A percentile compares a stretch with the other conserved stretches of the same genome.
These are phyloP conservation scores for Esox lucius DNA, from an alignment of 2,797 vertebrate genomes.

Conservation along the genomic window DNA sequence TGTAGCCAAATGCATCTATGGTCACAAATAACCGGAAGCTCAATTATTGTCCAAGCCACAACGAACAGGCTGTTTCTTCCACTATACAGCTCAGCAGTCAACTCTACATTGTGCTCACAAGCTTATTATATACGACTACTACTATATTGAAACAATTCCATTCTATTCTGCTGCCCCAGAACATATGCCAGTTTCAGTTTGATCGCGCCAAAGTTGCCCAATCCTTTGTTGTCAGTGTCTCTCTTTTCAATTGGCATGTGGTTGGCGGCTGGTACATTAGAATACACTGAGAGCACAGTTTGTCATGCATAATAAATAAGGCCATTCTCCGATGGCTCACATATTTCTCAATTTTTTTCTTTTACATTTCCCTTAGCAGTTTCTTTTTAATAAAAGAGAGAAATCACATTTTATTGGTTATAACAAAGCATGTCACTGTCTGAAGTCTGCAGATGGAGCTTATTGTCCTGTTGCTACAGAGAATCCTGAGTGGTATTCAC, in stretches of 20 bases:
- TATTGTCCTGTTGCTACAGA: neutral
- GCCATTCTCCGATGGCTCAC: slow-evolving; percentile 29
- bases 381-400: slow-evolving; percentile 23
- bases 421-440: slow-evolving; percentile 45
- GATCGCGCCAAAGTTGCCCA: slow-evolving; percentile 4
- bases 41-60: neutral
- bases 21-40: neutral
- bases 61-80: neutral
- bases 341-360: slow-evolving; percentile 23
- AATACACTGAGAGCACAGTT: neutral
- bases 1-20: neutral
- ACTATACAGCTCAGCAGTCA: too few species aligned
- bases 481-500: slow-evolving; percentile 30
- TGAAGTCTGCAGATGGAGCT: slow-evolving; percentile 17
- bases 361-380: slow-evolving; percentile 35
- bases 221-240: slow-evolving; percentile 9
- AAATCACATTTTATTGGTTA: slow-evolving; percentile 22
- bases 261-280: neutral
- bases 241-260: neutral
- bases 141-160: neutral
- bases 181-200: neutral
- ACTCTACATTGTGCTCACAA: neutral
- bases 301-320: slow-evolving; percentile 27
- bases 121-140: neutral
- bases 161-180: neutral